Conservation (phyloP, 2,797 vertebrate genomes). For the Myripristis jacobus region DNA sequence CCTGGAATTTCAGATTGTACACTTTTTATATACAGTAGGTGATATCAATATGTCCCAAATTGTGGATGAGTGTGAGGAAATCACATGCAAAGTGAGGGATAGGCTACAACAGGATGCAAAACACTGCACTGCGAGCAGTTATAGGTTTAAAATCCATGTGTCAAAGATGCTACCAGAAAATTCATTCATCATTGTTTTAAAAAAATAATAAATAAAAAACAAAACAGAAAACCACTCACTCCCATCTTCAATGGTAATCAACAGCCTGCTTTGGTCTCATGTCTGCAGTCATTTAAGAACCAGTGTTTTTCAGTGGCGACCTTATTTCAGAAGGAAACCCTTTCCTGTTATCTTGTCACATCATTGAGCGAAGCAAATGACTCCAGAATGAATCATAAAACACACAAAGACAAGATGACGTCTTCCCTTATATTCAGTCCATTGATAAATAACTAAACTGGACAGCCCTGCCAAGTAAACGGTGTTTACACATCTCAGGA, state of each 20-base stretch:
- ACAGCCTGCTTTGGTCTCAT: neutral
- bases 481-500: conserved; percentile 9
- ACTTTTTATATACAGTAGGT: neutral
- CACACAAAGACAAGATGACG: neutral
- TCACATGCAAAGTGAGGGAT: conserved; percentile 4
- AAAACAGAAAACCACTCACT: too few relatives aligned
- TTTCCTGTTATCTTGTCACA: too few relatives aligned
- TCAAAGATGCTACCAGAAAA: too few relatives aligned
- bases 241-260: too few relatives aligned
- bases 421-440: neutral
- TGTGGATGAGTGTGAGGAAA: neutral
- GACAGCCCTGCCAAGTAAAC: conserved; percentile 1
- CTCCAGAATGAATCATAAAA: neutral
- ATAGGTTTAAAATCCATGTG: neutral
- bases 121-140: conserved; percentile 9
- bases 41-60: too few relatives aligned
- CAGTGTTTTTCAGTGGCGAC: neutral
- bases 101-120: neutral
- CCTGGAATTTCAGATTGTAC: neutral
- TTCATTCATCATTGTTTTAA: too few relatives aligned
- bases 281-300: neutral
- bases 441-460: neutral
- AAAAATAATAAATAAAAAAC: too few relatives aligned
- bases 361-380: neutral
- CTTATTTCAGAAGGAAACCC: neutral